Conservation (phyloP, 2,888 invertebrate species). For the Drymonia ruficornis region DNA sequence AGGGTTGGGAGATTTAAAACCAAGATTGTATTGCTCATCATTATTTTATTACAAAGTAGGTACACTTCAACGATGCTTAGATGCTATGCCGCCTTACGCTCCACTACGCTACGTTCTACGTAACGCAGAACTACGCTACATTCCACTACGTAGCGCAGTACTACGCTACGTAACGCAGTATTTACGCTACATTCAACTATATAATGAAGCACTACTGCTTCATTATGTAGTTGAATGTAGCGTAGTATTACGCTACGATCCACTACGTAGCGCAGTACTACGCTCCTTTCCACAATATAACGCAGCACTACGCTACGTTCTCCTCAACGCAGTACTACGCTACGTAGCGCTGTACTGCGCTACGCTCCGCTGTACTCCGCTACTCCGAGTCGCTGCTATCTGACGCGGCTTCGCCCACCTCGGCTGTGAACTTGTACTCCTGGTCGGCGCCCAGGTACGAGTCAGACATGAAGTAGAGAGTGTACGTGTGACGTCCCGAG, state of each 20-base stretch:
- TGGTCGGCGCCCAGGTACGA: conserved; percentile 99
- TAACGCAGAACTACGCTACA: not conserved
- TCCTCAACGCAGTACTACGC: not conserved
- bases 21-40: conserved; percentile 16
- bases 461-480: conserved; percentile 99
- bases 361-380: not conserved
- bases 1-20: too few relatives aligned
- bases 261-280: not conserved
- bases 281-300: too few relatives aligned
- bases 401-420: conserved; percentile 86
- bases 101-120: not conserved
- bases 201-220: too few relatives aligned
- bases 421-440: conserved; percentile 97
- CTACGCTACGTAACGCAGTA: not conserved
- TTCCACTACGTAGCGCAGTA: too few relatives aligned
- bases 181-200: too few relatives aligned
- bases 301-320: not conserved
- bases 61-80: not conserved
- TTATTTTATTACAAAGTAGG: not conserved
- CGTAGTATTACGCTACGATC: too few relatives aligned
- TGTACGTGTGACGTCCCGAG: conserved; percentile 95
- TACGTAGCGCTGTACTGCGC: not conserved
- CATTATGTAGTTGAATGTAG: too few relatives aligned
- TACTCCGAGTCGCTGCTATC: conserved; percentile 59
- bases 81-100: not conserved